Conservation (phyloP, 2,113 vertebrate species). For the Ailurus styani region DNA sequence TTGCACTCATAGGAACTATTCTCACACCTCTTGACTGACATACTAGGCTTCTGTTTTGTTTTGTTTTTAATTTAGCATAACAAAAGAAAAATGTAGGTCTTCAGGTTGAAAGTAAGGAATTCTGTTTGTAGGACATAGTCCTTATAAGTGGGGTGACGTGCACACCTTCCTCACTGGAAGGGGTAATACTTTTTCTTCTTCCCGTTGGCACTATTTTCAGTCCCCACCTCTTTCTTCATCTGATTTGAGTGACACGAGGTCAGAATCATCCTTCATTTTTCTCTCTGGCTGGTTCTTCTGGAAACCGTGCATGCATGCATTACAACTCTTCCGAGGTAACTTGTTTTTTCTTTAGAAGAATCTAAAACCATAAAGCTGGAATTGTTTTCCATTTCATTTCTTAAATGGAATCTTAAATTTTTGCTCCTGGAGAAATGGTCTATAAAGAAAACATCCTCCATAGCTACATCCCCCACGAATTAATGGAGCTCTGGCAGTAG, state of each 20-base stretch:
- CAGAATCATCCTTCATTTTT: neutral
- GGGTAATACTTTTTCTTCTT: neutral
- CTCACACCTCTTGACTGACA: neutral
- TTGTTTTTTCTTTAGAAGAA: constrained; percentile 9
- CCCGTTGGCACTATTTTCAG: neutral
- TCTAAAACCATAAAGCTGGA: neutral
- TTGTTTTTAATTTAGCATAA: neutral
- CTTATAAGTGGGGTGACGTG: neutral
- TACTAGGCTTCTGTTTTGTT: neutral
- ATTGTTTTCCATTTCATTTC: neutral
- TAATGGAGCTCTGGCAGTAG: neutral
- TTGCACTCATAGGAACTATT: neutral
- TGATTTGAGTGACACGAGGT: neutral
- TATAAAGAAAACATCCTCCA: neutral
- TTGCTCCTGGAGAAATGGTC: neutral
- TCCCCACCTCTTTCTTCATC: neutral
- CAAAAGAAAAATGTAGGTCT: neutral
- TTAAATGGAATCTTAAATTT: neutral
- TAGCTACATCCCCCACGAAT: neutral
- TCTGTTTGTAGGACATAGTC: neutral
- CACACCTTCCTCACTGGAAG: neutral
- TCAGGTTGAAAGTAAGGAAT: neutral
- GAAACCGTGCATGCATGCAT: neutral
- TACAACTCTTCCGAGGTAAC: neutral
- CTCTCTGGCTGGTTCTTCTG: neutral